These are phyloP conservation scores for Sympetrum striolatum DNA, from an alignment of 2,888 invertebrate genomes.

Conservation along the genomic window DNA sequence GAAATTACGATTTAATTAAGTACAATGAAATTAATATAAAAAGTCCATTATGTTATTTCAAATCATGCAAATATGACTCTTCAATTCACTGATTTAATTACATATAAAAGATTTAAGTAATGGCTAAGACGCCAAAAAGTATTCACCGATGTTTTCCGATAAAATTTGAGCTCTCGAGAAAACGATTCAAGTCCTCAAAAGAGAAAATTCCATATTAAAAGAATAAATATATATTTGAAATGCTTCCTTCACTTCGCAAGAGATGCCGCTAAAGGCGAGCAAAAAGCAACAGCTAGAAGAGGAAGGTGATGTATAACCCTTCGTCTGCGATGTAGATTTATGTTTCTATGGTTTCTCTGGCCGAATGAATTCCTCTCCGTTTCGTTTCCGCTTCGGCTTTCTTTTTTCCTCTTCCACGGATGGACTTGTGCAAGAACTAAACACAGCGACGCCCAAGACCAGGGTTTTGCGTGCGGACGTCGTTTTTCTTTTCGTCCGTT, in stretches of 20 bases:
- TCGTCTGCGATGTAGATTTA: background rate
- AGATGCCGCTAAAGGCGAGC: background rate
- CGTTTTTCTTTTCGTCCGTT: background rate
- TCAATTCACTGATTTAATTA: too few species aligned
- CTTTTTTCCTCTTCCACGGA: background rate
- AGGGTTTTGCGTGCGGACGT: background rate
- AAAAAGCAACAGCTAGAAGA: background rate
- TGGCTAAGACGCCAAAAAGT: too few species aligned
- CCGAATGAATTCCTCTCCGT: background rate
- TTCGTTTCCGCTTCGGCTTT: background rate
- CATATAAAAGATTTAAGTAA: too few species aligned
- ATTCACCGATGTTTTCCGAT: too few species aligned
- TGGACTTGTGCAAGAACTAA: background rate
- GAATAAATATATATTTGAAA: too few species aligned
- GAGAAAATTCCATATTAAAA: too few species aligned
- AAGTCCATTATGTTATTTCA: too few species aligned
- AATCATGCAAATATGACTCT: too few species aligned
- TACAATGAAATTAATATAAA: too few species aligned
- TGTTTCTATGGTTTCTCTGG: background rate
- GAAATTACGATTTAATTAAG: too few species aligned
- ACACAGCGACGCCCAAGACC: background rate
- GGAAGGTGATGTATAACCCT: background rate
- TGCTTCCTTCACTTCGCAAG: background rate
- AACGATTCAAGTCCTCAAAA: too few species aligned
- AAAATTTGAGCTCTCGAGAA: too few species aligned